Base-by-base conservation (phyloP, 2,888 invertebrate genomes). In the Lampropteryx suffumata region DNA sequence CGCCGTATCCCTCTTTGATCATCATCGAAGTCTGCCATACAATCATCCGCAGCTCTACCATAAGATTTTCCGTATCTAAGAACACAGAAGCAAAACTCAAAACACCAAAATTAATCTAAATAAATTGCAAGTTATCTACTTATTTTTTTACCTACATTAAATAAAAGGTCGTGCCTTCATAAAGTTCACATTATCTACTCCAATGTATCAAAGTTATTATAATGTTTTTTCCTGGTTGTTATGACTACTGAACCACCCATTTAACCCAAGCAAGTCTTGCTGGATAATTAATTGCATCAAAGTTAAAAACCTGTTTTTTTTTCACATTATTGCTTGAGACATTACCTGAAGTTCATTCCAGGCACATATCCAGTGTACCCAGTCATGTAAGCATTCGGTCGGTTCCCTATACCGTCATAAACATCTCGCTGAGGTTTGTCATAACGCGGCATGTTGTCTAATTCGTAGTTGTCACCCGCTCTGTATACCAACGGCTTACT, bases 341-440 rank as follows among this genome's bases (percentile, higher is more conserved):
- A 4, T 24, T 30, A 48, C 72, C 92, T 92, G 67, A 92, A 93
- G 69, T 92, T 91, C 85, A 94, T 91, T 10, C 94, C 94, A 6
- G 94, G 94, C 49, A 94, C 93, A 66, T 93, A 94, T 81, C 94
- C 94, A 49, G 94, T 94, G 73, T 94, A 94, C 10, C 94, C 94
- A 10, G 94, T 92, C 78, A 94, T 93, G 71, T 93, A 93, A 3
- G 83, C 84, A 3, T 92, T 79, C 26, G 84, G 83, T 33, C 83
- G 80, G 58, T 90, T 74, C 9, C 72, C 65, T 26, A 84, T 63
- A 14, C 90, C 89, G 55, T 87, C 83, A 61, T 84, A 88, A 0
- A 85, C 82, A 69, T 92, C 91, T n/a, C 79, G 69, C 34, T 76
- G 71, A 0, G 89, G 84, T 11, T 55, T 51, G 34, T 79, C 75